Base-by-base conservation (phyloP, 2,888 invertebrate species). In the Plebejus anna region DNA sequence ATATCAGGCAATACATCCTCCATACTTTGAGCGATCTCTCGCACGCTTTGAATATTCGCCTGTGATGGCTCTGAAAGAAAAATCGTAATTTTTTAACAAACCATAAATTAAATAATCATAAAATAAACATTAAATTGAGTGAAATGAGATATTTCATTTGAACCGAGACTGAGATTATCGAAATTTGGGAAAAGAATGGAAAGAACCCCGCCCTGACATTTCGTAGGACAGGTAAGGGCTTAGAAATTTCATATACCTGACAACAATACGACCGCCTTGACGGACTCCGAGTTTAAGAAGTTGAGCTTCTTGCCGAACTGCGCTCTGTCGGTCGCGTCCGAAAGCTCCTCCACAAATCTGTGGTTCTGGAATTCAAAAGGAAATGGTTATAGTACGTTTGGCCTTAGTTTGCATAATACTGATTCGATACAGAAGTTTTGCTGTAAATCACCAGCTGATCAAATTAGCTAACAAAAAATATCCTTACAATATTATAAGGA, bases 271-370 rank as follows among this genome's bases (percentile, higher is more conserved):
- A 98, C 97, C 28, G 98, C 96, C 92, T 98, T 98, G 0, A 99
- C 99, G 0, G 99, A 99, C 76, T 98, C 98, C 1, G 99, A 98
- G 89, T 98, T 99, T 97, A 99, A 98, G 4, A 98, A 97, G 66
- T 91, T 90, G 5, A 92, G 83, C 51, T 86, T 88, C 42, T 82
- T 84, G 6, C 86, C 84, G 97, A 98, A 87, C 97, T 96, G 90
- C 97, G 97, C 32, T 13, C 66, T 72, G 72, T 28, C 22, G 6
- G 71, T 96, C 98, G 82, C 86, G 87, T 66, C 66, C 84, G 78
- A 86, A 85, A 0, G 80, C 81, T 0, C 66, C 32, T 66, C 66
- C 6, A 66, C 66, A 66, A 66, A 66, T 66, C 13, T 66, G 4
- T 66, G 66, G 13, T 71, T 71, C 71, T 71, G 42, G 7, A 71